Conservation (phyloP, 2,888 invertebrate species). For the Embidobia sp. region DNA sequence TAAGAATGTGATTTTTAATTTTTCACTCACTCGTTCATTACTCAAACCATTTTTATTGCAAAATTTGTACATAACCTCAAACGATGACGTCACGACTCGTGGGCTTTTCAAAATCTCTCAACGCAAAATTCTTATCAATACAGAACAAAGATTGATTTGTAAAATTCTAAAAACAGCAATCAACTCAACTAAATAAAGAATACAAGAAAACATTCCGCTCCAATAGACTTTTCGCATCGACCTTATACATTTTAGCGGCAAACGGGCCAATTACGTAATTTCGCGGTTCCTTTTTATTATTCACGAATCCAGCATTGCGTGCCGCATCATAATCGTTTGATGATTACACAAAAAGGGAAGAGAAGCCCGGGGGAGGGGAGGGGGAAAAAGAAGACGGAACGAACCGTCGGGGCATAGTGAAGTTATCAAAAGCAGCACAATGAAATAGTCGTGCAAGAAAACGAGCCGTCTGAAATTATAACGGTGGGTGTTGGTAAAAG, state of each 20-base stretch:
- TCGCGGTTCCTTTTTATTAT: constrained; percentile 60
- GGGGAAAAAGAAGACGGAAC: background rate
- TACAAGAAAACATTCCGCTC: too few relatives aligned
- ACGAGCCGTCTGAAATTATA: constrained; percentile 52
- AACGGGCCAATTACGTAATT: constrained; percentile 46
- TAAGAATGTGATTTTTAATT: too few relatives aligned
- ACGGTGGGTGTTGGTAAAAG: constrained; percentile 57
- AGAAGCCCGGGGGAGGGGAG: background rate
- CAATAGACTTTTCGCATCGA: too few relatives aligned
- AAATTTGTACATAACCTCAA: too few relatives aligned
- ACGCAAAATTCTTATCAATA: too few relatives aligned
- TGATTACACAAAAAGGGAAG: constrained; percentile 49
- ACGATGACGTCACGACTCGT: too few relatives aligned
- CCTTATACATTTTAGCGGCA: constrained; percentile 6
- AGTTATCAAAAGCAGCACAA: constrained; percentile 61
- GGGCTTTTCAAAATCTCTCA: too few relatives aligned
- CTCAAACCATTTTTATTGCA: too few relatives aligned
- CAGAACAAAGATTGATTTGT: too few relatives aligned
- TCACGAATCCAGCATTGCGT: constrained; percentile 51
- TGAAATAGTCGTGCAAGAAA: constrained; percentile 56
- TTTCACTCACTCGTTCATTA: too few relatives aligned
- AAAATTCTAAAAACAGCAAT: too few relatives aligned
- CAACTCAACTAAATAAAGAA: too few relatives aligned
- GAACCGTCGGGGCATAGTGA: constrained; percentile 30
- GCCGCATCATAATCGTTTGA: constrained; percentile 53